Conservation (phyloP, 2,888 invertebrate species). For the Argyresthia goedartella region DNA sequence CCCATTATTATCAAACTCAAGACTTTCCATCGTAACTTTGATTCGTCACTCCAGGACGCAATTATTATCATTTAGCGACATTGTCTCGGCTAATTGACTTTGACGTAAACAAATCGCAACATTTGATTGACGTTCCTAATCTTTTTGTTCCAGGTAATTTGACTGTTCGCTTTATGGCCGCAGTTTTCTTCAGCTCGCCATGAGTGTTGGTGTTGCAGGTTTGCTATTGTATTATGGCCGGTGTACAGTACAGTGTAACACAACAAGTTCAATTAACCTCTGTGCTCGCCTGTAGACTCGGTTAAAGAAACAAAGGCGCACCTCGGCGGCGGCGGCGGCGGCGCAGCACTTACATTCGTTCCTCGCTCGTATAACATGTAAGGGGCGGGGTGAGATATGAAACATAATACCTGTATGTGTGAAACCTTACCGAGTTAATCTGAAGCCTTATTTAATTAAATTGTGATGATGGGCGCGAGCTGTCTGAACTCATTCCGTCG, state of each 20-base stretch:
- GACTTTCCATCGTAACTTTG: conserved; percentile 62
- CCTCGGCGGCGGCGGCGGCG: neutral
- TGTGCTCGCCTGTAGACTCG: neutral
- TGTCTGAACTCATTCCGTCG: conserved; percentile 42
- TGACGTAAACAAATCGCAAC: conserved; percentile 48
- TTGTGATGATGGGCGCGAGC: conserved; percentile 48
- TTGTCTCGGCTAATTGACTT: conserved; percentile 54
- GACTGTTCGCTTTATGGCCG: neutral
- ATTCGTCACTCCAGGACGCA: conserved; percentile 58
- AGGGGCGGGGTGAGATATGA: conserved; percentile 40
- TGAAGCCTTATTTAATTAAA: conserved; percentile 70
- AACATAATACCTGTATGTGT: conserved; percentile 44
- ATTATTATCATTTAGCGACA: conserved; percentile 61
- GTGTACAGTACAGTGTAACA: neutral
- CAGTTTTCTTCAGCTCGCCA: neutral
- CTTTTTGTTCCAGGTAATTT: conserved; percentile 63
- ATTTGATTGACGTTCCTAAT: conserved; percentile 45
- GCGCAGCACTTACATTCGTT: neutral
- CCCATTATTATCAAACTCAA: conserved; percentile 66
- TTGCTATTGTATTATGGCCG: neutral
- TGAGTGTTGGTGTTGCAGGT: neutral
- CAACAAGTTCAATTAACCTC: neutral
- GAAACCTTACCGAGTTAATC: conserved; percentile 63
- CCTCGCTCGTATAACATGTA: conserved; percentile 15
- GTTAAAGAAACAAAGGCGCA: neutral